These are phyloP conservation scores for Onthophagus sagittarius DNA, from an alignment of 2,888 invertebrate species.

Conservation along the genomic window DNA sequence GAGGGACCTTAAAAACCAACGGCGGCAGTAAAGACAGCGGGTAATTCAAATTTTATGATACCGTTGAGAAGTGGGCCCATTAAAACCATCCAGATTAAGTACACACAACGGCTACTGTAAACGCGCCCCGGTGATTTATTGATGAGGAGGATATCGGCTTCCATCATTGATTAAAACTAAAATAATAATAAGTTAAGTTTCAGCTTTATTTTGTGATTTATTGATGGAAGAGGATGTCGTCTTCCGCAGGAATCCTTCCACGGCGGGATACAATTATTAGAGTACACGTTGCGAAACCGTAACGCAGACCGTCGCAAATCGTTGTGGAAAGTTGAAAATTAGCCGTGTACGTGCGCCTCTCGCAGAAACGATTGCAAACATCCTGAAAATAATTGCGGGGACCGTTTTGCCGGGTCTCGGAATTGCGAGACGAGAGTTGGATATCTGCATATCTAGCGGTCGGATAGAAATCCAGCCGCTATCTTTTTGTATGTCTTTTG, in stretches of 20 bases:
- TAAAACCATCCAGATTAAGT: not conserved
- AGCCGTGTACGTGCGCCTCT: not conserved
- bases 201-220: too few relatives aligned
- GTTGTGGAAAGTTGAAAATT: conserved; percentile 10
- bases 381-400: conserved; percentile 12
- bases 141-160: not conserved
- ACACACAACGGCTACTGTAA: conserved; percentile 9
- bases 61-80: conserved; percentile 9
- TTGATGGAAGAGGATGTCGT: not conserved
- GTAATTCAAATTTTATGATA: conserved; percentile 10
- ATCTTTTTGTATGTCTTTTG: not conserved
- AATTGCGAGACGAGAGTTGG: not conserved
- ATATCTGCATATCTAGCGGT: not conserved
- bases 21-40: not conserved
- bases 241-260: not conserved
- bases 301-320: not conserved
- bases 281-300: not conserved
- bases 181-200: too few relatives aligned
- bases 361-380: conserved; percentile 10
- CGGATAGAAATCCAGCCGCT: not conserved
- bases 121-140: not conserved
- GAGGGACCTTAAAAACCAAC: not conserved
- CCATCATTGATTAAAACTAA: too few relatives aligned
- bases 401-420: not conserved
- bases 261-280: not conserved